Percentiles rank a stretch among this genome's conserved stretches.
Conservation (phyloP, 2,888 invertebrate species). For the Lobophora halterata region DNA sequence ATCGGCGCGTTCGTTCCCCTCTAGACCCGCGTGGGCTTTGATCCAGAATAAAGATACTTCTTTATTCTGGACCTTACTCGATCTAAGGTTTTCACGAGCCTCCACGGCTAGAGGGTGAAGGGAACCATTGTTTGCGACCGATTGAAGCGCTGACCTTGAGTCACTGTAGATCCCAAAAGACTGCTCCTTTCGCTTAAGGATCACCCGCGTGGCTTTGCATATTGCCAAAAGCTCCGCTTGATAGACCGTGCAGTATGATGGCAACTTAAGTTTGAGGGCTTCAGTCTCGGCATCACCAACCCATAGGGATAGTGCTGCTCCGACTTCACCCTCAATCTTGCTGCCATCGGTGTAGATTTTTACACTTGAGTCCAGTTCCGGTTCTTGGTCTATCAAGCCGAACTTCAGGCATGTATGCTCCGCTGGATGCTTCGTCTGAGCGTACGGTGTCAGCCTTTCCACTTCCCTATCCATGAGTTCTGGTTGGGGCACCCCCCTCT, state of each 20-base stretch:
- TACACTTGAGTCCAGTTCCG: neutral
- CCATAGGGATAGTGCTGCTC: slow-evolving; percentile 3
- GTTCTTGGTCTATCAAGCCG: slow-evolving; percentile 9
- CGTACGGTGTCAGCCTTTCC: neutral
- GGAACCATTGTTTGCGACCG: neutral
- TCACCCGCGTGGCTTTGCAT: neutral
- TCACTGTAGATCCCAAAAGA: slow-evolving; percentile 8
- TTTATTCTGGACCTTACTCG: too few species aligned
- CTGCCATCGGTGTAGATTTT: slow-evolving; percentile 10
- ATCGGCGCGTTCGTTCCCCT: slow-evolving; percentile 13
- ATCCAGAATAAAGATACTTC: too few species aligned
- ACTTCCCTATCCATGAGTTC: neutral
- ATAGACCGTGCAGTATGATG: slow-evolving; percentile 6
- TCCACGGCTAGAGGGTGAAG: slow-evolving; percentile 3
- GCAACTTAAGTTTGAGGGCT: neutral
- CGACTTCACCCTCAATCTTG: slow-evolving; percentile 2
- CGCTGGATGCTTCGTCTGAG: slow-evolving; percentile 1
- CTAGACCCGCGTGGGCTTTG: slow-evolving; percentile 10
- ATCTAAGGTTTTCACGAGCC: too few species aligned
- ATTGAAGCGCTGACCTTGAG: slow-evolving; percentile 2
- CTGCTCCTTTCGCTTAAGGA: neutral
- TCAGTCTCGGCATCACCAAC: too few species aligned
- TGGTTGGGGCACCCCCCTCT: neutral
- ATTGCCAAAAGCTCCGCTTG: slow-evolving; percentile 2
- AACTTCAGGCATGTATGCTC: slow-evolving; percentile 1